A percentile compares a stretch with the other conserved stretches of the same genome.
Conservation (phyloP, 2,113 vertebrate genomes). For the Callocephalon fimbriatum region DNA sequence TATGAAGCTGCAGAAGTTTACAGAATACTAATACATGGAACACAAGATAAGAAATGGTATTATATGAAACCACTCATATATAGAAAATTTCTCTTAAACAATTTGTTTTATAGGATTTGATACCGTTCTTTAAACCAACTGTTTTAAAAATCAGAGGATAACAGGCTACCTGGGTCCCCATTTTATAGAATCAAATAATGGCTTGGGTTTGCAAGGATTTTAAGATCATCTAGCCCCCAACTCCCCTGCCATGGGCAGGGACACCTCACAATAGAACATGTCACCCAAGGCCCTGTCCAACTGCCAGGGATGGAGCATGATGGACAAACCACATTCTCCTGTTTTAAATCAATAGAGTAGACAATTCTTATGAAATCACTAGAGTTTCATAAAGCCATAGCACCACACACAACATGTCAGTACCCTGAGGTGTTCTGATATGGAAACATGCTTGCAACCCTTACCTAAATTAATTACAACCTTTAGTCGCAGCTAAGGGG, state of each 20-base stretch:
- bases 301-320: background rate
- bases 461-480: background rate
- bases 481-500: background rate
- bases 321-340: background rate
- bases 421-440: background rate
- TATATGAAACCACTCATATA: background rate
- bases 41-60: background rate
- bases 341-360: background rate
- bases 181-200: background rate
- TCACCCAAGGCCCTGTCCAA: background rate
- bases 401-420: background rate
- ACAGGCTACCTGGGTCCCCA: background rate
- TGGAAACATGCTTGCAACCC: background rate
- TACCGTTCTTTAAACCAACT: background rate
- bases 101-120: background rate
- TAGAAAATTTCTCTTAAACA: background rate
- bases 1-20: background rate
- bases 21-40: background rate
- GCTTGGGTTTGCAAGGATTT: background rate
- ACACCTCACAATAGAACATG: background rate
- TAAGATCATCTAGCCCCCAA: background rate
- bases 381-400: background rate
- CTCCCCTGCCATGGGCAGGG: background rate
- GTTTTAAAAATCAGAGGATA: background rate
- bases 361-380: background rate